phyloP scores from a whole-genome alignment of 1,140 invertebrate genomes.

The Procambarus virginalis region DNA sequence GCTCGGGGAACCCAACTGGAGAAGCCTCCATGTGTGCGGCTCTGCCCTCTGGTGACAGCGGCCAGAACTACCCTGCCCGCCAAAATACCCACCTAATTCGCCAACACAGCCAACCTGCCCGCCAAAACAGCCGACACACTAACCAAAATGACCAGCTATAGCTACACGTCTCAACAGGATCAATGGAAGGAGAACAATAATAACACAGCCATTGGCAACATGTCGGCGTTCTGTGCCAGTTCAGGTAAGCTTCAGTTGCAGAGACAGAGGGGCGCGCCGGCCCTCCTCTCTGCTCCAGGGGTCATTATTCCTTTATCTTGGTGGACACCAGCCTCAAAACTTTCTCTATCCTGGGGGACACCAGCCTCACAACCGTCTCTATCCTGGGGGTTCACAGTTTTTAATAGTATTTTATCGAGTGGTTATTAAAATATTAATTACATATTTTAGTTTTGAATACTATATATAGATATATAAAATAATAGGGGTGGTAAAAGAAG shows the following conservation, averaged over 20 bases:
- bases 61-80: conserved; percentile 27
- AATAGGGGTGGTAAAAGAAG: too few species aligned
- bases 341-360: too few species aligned
- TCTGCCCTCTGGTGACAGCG: conserved; percentile 52
- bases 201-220: conserved; percentile 26
- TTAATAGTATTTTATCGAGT: too few species aligned
- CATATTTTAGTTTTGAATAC: too few species aligned
- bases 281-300: too few species aligned
- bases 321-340: too few species aligned
- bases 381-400: too few species aligned
- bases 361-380: too few species aligned
- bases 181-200: conserved; percentile 49
- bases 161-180: conserved; percentile 18
- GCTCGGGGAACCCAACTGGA: background rate
- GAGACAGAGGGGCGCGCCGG: too few species aligned
- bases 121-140: background rate
- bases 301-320: too few species aligned
- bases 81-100: background rate
- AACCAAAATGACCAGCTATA: conserved; percentile 52
- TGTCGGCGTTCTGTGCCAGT: conserved; percentile 37
- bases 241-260: conserved; percentile 29
- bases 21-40: conserved; percentile 10
- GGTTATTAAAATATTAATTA: too few species aligned
- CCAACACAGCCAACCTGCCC: background rate
- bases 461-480: too few species aligned